phyloP scores from a whole-genome alignment of 1,140 invertebrate genomes.

The Cyrtorhinus lividipennis region DNA sequence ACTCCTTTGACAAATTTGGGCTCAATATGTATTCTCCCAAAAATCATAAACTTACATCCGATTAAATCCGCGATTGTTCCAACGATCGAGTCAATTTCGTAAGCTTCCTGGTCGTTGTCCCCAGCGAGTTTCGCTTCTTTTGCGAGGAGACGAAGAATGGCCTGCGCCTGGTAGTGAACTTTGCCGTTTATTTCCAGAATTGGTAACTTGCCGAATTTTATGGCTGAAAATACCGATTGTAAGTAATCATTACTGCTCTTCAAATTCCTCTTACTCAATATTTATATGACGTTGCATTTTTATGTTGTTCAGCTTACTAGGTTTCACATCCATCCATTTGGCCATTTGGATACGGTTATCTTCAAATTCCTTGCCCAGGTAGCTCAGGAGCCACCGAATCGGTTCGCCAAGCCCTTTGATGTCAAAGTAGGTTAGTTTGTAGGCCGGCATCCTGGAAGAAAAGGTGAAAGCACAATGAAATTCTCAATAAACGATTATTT shows the following conservation, averaged over 20 bases:
- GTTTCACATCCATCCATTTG: slow-evolving; percentile 10
- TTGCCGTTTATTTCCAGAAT: slow-evolving; percentile 37
- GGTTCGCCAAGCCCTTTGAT: slow-evolving; percentile 49
- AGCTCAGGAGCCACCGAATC: slow-evolving; percentile 45
- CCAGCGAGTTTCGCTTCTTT: slow-evolving; percentile 35
- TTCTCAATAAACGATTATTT: too few relatives aligned
- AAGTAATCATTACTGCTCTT: too few relatives aligned
- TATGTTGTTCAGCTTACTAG: too few relatives aligned
- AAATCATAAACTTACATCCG: background rate
- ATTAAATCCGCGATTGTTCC: slow-evolving; percentile 7
- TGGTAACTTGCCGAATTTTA: slow-evolving; percentile 37
- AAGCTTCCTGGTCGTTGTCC: slow-evolving; percentile 24
- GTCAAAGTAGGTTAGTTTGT: slow-evolving; percentile 51
- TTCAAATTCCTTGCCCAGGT: slow-evolving; percentile 44
- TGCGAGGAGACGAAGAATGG: slow-evolving; percentile 38
- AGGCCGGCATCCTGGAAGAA: slow-evolving; percentile 26
- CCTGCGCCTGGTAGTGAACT: slow-evolving; percentile 32
- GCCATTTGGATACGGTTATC: slow-evolving; percentile 33
- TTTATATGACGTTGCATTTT: background rate
- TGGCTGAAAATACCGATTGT: too few relatives aligned
- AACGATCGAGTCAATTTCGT: slow-evolving; percentile 8
- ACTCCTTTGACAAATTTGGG: background rate
- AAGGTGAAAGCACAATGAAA: too few relatives aligned
- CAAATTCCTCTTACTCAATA: too few relatives aligned
- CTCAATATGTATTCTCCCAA: background rate